Evolutionary conservation across 2,113 vertebrate species (phyloP).

Genomic region (Rhinolophus ferrumequinum): DNA sequence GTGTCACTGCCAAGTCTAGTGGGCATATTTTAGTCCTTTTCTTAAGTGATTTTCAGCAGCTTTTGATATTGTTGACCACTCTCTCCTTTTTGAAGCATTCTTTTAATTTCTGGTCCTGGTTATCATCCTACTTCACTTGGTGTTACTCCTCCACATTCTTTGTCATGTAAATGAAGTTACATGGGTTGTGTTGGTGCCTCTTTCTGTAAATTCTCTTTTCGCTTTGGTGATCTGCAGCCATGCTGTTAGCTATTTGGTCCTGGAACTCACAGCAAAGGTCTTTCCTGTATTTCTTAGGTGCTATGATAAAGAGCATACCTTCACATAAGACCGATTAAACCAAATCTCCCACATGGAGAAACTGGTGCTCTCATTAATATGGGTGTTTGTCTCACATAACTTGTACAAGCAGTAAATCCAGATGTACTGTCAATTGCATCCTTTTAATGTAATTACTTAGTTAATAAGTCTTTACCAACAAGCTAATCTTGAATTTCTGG

Average conservation of each 20-base stretch:
- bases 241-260: neutral
- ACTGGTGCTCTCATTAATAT: slow-evolving; percentile 38
- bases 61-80: neutral
- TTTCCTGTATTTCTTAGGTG: slow-evolving; percentile 26
- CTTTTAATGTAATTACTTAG: slow-evolving; percentile 55
- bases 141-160: neutral
- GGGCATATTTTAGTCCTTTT: neutral
- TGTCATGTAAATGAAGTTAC: neutral
- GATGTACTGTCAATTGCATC: slow-evolving; percentile 15
- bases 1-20: neutral
- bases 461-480: slow-evolving; percentile 66
- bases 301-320: slow-evolving; percentile 3
- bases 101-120: neutral
- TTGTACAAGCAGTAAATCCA: slow-evolving; percentile 68
- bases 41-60: neutral
- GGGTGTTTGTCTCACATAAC: slow-evolving; percentile 37
- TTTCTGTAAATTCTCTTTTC: neutral
- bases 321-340: slow-evolving; percentile 34
- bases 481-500: slow-evolving; percentile 65
- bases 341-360: neutral
- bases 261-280: neutral
- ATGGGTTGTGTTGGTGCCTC: neutral
- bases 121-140: neutral
- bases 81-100: neutral
- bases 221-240: neutral